phyloP scores from a whole-genome alignment of 2,888 invertebrate species.

The Odontomyia ornata region DNA sequence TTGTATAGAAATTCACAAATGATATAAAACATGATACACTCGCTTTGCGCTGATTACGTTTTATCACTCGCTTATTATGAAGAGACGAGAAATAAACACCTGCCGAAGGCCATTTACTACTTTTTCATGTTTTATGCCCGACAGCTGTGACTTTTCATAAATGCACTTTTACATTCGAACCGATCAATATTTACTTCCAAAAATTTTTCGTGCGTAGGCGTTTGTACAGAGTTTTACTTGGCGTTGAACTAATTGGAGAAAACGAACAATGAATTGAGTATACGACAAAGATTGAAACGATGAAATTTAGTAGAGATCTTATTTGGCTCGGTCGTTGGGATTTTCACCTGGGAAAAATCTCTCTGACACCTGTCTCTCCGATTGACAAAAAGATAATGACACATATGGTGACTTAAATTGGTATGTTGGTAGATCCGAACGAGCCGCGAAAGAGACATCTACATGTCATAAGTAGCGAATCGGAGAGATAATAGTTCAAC shows the following conservation, averaged over 20 bases:
- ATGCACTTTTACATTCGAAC: neutral
- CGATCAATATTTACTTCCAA: conserved; percentile 7
- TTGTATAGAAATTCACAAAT: neutral
- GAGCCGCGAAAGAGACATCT: no score
- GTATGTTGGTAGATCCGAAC: neutral
- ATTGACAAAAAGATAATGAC: conserved; percentile 32
- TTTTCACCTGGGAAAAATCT: conserved; percentile 34
- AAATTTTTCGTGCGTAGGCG: neutral
- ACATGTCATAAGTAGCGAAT: no score
- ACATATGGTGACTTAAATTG: neutral
- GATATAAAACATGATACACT: conserved; percentile 2
- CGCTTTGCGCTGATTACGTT: neutral
- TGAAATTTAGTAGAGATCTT: neutral
- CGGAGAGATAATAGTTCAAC: no score
- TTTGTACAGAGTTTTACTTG: neutral
- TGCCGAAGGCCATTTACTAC: conserved; percentile 38
- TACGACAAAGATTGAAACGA: neutral
- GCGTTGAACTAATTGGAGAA: neutral
- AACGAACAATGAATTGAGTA: neutral
- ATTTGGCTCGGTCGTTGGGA: neutral
- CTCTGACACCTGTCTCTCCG: conserved; percentile 35
- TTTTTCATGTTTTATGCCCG: conserved; percentile 16
- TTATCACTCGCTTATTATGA: neutral
- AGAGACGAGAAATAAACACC: conserved; percentile 21
- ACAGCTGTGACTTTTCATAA: conserved; percentile 35